phyloP scores from a whole-genome alignment of 2,113 vertebrate species.

The Epinephelus cyanopodus region DNA sequence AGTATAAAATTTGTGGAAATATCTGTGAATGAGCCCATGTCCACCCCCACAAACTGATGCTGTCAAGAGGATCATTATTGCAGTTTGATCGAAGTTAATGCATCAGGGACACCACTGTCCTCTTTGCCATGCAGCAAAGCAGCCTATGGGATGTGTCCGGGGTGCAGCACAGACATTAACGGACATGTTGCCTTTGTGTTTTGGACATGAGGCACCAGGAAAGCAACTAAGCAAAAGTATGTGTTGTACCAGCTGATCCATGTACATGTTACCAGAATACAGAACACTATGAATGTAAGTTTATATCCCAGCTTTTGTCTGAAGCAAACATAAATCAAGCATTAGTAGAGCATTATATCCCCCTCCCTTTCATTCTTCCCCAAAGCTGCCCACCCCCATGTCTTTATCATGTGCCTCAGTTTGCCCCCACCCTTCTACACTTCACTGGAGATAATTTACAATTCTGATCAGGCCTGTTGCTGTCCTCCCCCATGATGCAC shows the following conservation, averaged over 20 bases:
- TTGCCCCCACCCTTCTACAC: constrained; percentile 2
- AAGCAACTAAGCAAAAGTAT: not conserved
- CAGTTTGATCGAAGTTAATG: not conserved
- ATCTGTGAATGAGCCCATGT: not conserved
- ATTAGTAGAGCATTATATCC: not conserved
- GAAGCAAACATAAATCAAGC: not conserved
- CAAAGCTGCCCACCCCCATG: constrained; percentile 6
- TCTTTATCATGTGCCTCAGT: not conserved
- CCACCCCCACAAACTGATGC: not conserved
- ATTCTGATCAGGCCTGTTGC: constrained; percentile 42
- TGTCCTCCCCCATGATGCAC: constrained; percentile 2
- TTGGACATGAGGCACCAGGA: not conserved
- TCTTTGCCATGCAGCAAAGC: not conserved
- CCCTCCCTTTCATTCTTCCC: not conserved
- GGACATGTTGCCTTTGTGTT: not conserved
- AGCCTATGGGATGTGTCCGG: not conserved
- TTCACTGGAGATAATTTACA: constrained; percentile 45
- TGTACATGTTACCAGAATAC: not conserved
- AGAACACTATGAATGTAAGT: not conserved
- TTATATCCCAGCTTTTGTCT: not conserved
- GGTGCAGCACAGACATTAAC: not conserved
- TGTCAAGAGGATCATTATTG: not conserved
- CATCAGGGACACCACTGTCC: not conserved
- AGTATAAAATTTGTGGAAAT: not conserved
- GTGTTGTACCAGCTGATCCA: no score